A percentile compares a stretch with the other conserved stretches of the same genome.
Conservation (phyloP, 2,888 invertebrate genomes). For the Lycaena phlaeas region DNA sequence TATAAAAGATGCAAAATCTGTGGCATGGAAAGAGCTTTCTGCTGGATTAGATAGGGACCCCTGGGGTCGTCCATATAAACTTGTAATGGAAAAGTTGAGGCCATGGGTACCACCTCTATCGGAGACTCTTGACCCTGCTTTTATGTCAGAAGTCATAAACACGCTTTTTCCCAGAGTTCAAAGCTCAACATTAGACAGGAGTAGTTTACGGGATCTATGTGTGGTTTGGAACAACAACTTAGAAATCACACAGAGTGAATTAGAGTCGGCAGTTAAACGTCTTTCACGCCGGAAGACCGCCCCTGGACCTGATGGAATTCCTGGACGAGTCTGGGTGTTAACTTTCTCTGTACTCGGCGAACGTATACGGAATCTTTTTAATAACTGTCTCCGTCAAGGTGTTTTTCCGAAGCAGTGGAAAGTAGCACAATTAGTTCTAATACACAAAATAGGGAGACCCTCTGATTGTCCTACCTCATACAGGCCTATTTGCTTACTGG, state of each 20-base stretch:
- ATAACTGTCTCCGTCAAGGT: not conserved
- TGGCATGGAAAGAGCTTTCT: constrained; percentile 11
- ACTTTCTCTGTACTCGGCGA: not conserved
- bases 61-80: constrained; percentile 13
- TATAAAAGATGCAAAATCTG: constrained; percentile 10
- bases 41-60: constrained; percentile 10
- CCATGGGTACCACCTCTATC: constrained; percentile 17
- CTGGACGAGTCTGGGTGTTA: constrained; percentile 11
- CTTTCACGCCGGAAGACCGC: constrained; percentile 11
- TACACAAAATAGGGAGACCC: too few species aligned
- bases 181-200: not conserved
- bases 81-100: constrained; percentile 14
- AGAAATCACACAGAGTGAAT: not conserved
- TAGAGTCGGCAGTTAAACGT: not conserved
- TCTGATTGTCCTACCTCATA: not conserved
- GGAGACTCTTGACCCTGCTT: constrained; percentile 11
- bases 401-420: not conserved
- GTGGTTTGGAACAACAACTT: not conserved
- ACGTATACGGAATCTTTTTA: not conserved
- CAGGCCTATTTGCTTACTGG: not conserved
- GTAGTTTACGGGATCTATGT: not conserved
- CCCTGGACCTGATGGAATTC: constrained; percentile 13
- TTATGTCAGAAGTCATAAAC: not conserved
- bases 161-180: not conserved
- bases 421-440: not conserved